A percentile compares a stretch with the other conserved stretches of the same genome.
phyloP scores from a whole-genome alignment of 2,113 vertebrate genomes.

The Sus scrofa region T2T-Sscrofa CM000820.6:120263501-120264000 shows the following conservation, averaged over 20 bases:
- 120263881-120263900: neutral
- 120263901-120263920: neutral
- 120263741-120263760: too few species aligned
- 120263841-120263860: constrained; percentile 28
- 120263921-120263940: neutral
- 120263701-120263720: too few species aligned
- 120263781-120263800: too few species aligned
- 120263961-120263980: constrained; percentile 22
- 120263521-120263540: neutral
- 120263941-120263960: neutral
- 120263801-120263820: neutral
- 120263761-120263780: too few species aligned
- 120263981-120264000: constrained; percentile 4
- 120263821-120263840: neutral
- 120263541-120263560: neutral
- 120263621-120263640: too few species aligned
- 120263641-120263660: too few species aligned
- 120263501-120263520: neutral
- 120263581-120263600: too few species aligned
- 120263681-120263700: too few species aligned
- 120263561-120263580: too few species aligned
- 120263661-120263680: too few species aligned
- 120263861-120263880: neutral
- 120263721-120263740: too few species aligned
- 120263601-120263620: too few species aligned